Evolutionary conservation across 2,113 vertebrate species (phyloP).

Genomic region (Strix aluco): DNA sequence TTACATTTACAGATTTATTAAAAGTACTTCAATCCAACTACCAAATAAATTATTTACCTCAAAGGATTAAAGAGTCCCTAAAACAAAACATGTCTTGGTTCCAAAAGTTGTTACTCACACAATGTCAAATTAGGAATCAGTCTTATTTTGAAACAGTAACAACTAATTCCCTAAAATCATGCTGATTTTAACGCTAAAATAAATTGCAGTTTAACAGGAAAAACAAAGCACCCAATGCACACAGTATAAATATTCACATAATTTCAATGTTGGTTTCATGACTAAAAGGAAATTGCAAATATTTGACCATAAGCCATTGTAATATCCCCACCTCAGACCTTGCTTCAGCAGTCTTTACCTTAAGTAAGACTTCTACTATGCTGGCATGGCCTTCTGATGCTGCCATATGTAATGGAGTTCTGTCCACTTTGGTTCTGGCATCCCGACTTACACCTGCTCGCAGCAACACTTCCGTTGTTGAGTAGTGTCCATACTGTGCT

Average conservation of each 20-base stretch:
- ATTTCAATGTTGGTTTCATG: neutral
- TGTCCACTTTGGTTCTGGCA: conserved; percentile 89
- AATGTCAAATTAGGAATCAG: neutral
- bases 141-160: neutral
- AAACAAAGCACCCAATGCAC: neutral
- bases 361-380: conserved; percentile 88
- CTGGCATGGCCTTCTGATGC: conserved; percentile 86
- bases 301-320: neutral
- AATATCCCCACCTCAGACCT: neutral
- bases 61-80: neutral
- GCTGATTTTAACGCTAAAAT: neutral
- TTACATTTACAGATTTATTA: neutral
- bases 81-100: neutral
- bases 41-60: neutral
- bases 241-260: neutral
- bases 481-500: conserved; percentile 87
- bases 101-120: neutral
- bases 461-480: conserved; percentile 87
- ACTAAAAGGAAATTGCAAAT: neutral
- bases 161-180: neutral
- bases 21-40: neutral
- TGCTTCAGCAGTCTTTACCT: conserved; percentile 70
- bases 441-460: conserved; percentile 88
- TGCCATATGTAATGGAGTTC: conserved; percentile 87
- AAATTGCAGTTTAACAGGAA: neutral